These are phyloP conservation scores for Epistrophe grossulariae DNA, from an alignment of 2,888 invertebrate species.

Conservation along the genomic window DNA sequence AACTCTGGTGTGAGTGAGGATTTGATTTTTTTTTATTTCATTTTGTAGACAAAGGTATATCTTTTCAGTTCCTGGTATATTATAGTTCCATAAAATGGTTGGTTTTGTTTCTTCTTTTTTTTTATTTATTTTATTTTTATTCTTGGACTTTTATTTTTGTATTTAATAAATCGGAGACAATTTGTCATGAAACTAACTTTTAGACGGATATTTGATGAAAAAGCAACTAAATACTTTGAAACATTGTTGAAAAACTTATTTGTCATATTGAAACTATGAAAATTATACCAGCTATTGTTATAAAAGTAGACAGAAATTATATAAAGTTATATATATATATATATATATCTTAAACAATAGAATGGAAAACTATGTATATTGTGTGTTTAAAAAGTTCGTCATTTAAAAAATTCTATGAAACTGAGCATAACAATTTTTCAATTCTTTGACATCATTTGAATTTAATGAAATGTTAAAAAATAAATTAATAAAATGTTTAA, in stretches of 20 bases:
- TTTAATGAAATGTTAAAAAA: not conserved
- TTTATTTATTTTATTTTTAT: not conserved
- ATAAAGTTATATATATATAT: not conserved
- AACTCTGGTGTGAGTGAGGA: not conserved
- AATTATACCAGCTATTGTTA: not conserved
- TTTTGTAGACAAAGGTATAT: not conserved
- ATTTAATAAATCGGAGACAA: slow-evolving; percentile 61
- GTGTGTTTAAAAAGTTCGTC: not conserved
- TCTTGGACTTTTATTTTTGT: not conserved
- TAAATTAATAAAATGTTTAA: too few species aligned
- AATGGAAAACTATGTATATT: not conserved
- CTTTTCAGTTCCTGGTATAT: not conserved
- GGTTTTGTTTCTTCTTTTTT: not conserved
- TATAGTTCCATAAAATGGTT: not conserved
- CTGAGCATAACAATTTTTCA: not conserved
- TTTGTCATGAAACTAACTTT: slow-evolving; percentile 58
- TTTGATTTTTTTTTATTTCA: not conserved
- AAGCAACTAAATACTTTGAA: not conserved
- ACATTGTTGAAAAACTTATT: not conserved
- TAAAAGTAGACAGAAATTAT: too few species aligned
- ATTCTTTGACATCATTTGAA: not conserved
- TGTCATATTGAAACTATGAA: not conserved
- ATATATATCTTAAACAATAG: not conserved
- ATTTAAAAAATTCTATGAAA: not conserved
- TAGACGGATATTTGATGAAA: not conserved